Conservation (phyloP, 2,113 vertebrate species). For the Amazona vittata region DNA sequence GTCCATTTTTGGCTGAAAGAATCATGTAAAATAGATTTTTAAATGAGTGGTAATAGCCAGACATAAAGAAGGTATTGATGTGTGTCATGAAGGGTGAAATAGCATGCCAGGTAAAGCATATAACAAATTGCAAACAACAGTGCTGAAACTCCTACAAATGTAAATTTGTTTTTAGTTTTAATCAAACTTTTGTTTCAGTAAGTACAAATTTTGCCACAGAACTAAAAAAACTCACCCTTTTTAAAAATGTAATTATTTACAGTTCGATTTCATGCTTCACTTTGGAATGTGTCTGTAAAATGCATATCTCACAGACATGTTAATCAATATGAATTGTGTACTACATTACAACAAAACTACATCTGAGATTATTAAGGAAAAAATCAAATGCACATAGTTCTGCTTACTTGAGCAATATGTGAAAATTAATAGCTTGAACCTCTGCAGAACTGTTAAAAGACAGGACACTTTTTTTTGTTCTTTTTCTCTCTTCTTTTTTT, state of each 20-base stretch:
- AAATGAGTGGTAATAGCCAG: slow-evolving; percentile 87
- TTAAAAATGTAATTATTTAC: slow-evolving; percentile 70
- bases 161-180: slow-evolving; percentile 77
- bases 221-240: neutral
- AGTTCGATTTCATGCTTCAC: slow-evolving; percentile 70
- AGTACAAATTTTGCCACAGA: slow-evolving; percentile 50
- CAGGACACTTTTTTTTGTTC: neutral
- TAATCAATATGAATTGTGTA: slow-evolving; percentile 80
- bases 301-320: slow-evolving; percentile 66
- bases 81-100: slow-evolving; percentile 85
- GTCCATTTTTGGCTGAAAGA: slow-evolving; percentile 83
- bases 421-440: slow-evolving; percentile 72
- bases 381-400: slow-evolving; percentile 74
- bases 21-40: slow-evolving; percentile 89
- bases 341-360: slow-evolving; percentile 72
- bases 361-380: slow-evolving; percentile 73
- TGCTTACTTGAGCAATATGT: slow-evolving; percentile 78
- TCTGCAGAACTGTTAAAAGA: slow-evolving; percentile 19
- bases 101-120: slow-evolving; percentile 78
- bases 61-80: slow-evolving; percentile 85
- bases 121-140: slow-evolving; percentile 80
- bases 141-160: slow-evolving; percentile 71
- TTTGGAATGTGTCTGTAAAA: slow-evolving; percentile 75
- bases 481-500: neutral
- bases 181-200: slow-evolving; percentile 71